Evolutionary conservation across 2,797 vertebrate species (phyloP).

Genomic region (Pyrrhura leucotis): DNA sequence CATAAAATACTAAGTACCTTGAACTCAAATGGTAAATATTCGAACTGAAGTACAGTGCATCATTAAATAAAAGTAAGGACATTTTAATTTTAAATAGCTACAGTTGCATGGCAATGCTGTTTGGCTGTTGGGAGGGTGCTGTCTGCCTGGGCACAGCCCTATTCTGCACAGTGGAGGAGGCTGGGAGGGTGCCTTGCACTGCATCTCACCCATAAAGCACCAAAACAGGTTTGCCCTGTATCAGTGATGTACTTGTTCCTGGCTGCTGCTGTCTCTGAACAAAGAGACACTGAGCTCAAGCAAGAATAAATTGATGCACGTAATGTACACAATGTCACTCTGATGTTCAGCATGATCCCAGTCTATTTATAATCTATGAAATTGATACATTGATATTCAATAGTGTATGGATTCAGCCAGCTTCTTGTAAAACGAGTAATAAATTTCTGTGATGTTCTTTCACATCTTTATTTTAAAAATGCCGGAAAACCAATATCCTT

Average conservation of each 20-base stretch:
- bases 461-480: not conserved
- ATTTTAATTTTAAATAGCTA: not conserved
- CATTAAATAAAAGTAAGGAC: not conserved
- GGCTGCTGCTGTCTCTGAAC: not conserved
- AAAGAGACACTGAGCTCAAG: not conserved
- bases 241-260: not conserved
- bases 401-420: not conserved
- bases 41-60: not conserved
- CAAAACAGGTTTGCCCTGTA: not conserved
- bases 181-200: not conserved
- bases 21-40: not conserved
- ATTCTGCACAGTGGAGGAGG: accelerated
- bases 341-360: not conserved
- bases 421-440: not conserved
- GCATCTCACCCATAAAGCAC: not conserved
- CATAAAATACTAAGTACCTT: not conserved
- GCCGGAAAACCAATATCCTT: not conserved
- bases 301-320: not conserved
- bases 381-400: not conserved
- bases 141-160: not conserved
- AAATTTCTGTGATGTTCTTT: not conserved
- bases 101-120: not conserved
- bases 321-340: not conserved
- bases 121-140: not conserved
- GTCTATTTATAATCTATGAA: constrained; percentile 15